Evolutionary conservation across 2,113 vertebrate genomes (phyloP).

Genomic region (Mohoua ochrocephala): DNA sequence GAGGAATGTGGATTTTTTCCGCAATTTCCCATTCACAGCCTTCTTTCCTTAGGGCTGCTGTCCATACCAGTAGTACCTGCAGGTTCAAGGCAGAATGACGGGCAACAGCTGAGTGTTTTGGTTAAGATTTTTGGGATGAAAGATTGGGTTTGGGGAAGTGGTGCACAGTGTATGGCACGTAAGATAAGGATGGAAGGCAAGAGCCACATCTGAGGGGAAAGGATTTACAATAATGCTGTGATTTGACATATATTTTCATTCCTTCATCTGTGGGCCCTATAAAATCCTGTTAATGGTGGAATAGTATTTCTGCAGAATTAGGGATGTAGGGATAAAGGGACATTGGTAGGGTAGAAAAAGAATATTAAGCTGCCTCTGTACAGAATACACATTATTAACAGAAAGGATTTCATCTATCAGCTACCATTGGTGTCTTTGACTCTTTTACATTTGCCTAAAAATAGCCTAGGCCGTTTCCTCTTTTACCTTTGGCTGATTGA

Average conservation of each 20-base stretch:
- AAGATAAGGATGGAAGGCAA: not conserved
- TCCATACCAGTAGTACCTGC: not conserved
- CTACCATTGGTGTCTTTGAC: not conserved
- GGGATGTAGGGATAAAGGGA: not conserved
- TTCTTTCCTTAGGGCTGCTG: not conserved
- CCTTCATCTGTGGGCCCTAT: not conserved
- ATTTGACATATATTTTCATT: not conserved
- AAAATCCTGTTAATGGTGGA: constrained; percentile 25
- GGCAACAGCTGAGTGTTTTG: not conserved
- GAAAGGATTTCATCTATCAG: not conserved
- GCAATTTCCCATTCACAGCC: not conserved
- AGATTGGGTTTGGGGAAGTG: not conserved
- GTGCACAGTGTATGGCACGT: accelerated
- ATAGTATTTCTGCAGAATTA: not conserved
- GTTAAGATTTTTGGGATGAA: not conserved
- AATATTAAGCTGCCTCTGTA: not conserved
- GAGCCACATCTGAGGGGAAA: not conserved
- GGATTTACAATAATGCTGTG: not conserved
- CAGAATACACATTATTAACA: not conserved
- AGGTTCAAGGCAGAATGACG: not conserved
- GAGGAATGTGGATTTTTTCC: not conserved
- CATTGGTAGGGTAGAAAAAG: not conserved
- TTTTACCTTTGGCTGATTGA: not conserved
- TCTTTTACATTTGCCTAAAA: not conserved
- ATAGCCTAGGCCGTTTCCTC: not conserved